Evolutionary conservation across 2,888 invertebrate species (phyloP), one percentile per base, ranked within the genome.

Genomic region (Melanargia galathea): DNA sequence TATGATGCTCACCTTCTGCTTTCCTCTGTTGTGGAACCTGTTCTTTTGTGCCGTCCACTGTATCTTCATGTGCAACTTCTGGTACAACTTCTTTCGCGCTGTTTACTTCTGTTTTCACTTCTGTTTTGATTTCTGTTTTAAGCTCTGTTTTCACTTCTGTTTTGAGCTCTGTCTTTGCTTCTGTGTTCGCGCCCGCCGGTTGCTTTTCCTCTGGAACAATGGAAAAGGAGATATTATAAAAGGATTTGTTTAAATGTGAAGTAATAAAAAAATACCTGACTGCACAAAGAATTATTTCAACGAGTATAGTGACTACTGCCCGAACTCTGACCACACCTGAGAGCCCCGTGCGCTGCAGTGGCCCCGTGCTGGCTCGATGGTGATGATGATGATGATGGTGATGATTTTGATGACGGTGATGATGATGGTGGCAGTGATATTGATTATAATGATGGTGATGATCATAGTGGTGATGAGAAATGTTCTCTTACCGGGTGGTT

Each of bases 131-230:
- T 40, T 62, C 66, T 33, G 57, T 38, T 5, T 38, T 54, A n/a
- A n/a, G 62, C 45, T 16, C 58, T 62, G 63, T 63, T 66, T 1
- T n/a, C n/a, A 45, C 64, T 40, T 73, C 68, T 54, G 67, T 58
- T 65, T 69, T 73, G 7, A 73, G 74, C n/a, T 79, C 82, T 73
- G 69, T 59, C 24, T 52, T 70, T 46, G 60, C 35, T 40, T 62
- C 66, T 33, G 57, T 38, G 11, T 38, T 54, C 26, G 30, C 20
- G 2, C 26, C 30, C 20, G 52, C 45, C 33, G 33, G 30, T 20
- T 33, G 16, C 46, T 72, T 73, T n/a, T 71, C 71, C 62, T 73
- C 73, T 71, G 60, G 13, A 26, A 63, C 40, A 18, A 35, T 33
- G 3, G 11, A 1, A 51, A 18, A 18, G 1, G 10, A 24, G 1